Base-by-base conservation (phyloP, 1,140 invertebrate species). In the Drosophila athabasca region DNA sequence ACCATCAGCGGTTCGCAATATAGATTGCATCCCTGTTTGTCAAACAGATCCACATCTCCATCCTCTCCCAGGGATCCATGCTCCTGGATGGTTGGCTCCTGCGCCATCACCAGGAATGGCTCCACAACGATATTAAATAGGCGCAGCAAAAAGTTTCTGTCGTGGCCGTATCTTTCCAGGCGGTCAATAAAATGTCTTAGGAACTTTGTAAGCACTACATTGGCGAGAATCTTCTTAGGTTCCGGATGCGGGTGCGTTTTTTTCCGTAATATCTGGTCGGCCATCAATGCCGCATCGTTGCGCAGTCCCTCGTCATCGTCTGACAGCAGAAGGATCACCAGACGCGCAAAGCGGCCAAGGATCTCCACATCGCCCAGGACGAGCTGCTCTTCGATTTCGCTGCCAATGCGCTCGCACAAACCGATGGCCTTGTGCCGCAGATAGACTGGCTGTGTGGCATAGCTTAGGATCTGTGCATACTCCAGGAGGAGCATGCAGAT, bases 291-390 rank as follows among this genome's bases (percentile, higher is more conserved):
- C 0, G 62, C 78, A 11, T 55, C 43, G 35, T 91, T 72, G 3
- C 91, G 67, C 62, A 91, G 76, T 48, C 75, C 69, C 26, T 70
- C 75, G 17, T 78, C 79, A 54, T 92, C 91, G 35, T 92, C 91
- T 6, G 79, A 59, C n/a, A 91, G 67, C 24, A 91, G 62, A 8
- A 73, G 58, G 17, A 92, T 46, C 8, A 91, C 62, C 2, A 91
- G 49, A 0, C 72, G 59, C 6, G 62, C 55, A 43, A 67, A 90
- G 8, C 57, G 49, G 6, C 76, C 70, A 6, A 90, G 1, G 3
- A 90, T 58, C 24, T 69, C 52, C 41, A 73, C 61, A 62, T 76
- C 22, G 31, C 44, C 31, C 31, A 24, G n/a, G 51, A 6, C n/a
- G 11, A 73, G 13, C 53, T 76, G 11, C 29, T 31, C 53, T 6